Base-by-base conservation (phyloP, 2,888 invertebrate species). In the Dasypogon diadema region DNA sequence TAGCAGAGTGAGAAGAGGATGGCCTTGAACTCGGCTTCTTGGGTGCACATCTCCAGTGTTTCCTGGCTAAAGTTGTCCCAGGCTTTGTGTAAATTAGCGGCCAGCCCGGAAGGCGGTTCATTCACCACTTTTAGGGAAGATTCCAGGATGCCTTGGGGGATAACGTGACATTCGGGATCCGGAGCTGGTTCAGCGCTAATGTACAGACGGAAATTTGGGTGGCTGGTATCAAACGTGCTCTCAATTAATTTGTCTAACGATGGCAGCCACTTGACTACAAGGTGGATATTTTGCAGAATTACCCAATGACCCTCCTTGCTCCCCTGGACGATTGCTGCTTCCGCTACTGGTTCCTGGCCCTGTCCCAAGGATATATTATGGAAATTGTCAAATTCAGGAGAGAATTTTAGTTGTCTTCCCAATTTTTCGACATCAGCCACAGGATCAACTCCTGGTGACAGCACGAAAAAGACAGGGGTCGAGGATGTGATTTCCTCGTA, bases 101-200 rank as follows among this genome's bases (percentile, higher is more conserved):
- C 91, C 93, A 98, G 97, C 12, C 98, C 98, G 2, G 94, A 94
- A 0, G 98, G 98, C 0, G 98, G 97, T 85, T 98, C 98, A 82
- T 98, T 98, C 1, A 98, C 97, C 77, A 98, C 97, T 87, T 98
- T 98, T 81, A 98, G 93, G 0, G 96, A 93, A 0, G 96, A 93
- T 84, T 98, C 97, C 56, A 98, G 86, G 80, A 98, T 94, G 46
- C 98, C 98, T 87, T 97, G 93, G 0, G 91, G 91, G 77, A 92
- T 90, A 4, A 91, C 89, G 80, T 91, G 90, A 79, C 88, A 89
- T 22, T 87, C 87, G 0, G 95, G 90, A 83, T 91, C 90, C 0
- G 90, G 87, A 0, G 93, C 92, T 0, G 98, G 95, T 83, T 98
- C 98, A 1, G 97, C 97, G 82, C 95, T 96, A 79, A 98, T 89